Evolutionary conservation across 2,888 invertebrate genomes (phyloP), one percentile per base, ranked within the genome.

Genomic region (Drosophila rellima): DNA sequence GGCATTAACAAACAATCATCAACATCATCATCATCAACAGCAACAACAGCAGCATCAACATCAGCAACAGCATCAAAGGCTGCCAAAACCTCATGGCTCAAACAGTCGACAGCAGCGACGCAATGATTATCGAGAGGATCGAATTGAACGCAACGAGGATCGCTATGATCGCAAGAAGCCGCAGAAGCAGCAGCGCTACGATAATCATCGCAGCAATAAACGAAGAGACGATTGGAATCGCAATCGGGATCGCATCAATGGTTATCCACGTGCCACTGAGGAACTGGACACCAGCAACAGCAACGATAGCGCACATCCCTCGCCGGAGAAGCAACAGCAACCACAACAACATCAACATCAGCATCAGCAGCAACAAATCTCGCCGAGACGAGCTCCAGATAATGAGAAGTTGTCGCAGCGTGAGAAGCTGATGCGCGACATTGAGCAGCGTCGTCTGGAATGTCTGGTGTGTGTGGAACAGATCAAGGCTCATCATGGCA

Each of bases 391-490:
- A 7, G 70, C 79, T 15, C 78, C 88, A 0, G 91, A 91, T 18
- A 90, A 91, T 52, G 92, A 92, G 48, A 92, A 92, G 62, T 74
- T 95, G 81, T 96, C 95, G n/a, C 97, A 97, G 92, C 94, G 96
- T 51, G 97, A 97, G 90, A 94, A 96, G 56, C 94, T 99, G 18
- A 96, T 95, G 13, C 96, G 97, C 48, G 97, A 98, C 92, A 93
- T 99, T 52, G 95, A 95, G 74, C 95, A 95, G 67, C 96, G 97
- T 0, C 94, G 95, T 0, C 94, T 98, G 66, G 99, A 99, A 92
- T 99, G 99, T 91, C 94, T 98, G 84, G 98, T 99, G 15, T 99
- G 99, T 91, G 98, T 97, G 90, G 98, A 98, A 80, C 94, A 94
- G 52, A 96, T 99, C 37, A 95, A 96, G 72, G 95, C 96, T 74